phyloP scores from a whole-genome alignment of 1,140 invertebrate species.

The Pentalonia nigronervosa region DNA sequence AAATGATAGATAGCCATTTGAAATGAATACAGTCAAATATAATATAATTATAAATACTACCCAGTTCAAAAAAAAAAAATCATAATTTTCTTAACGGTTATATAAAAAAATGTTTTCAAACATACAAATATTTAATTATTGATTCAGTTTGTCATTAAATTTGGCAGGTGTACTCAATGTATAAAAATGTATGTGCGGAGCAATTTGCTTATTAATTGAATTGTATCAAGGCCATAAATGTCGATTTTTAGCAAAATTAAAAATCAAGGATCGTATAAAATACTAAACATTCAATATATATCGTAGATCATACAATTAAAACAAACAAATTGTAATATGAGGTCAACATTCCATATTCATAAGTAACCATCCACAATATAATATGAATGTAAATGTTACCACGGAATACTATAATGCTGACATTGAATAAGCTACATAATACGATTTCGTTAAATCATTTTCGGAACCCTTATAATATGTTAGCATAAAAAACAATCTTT shows the following conservation, averaged over 20 bases:
- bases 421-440: background rate
- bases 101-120: background rate
- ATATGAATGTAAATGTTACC: background rate
- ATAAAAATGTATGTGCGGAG: background rate
- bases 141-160: background rate
- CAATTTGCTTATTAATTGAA: background rate
- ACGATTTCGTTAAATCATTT: background rate
- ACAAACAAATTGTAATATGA: background rate
- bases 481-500: constrained; percentile 3
- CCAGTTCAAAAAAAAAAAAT: too few relatives aligned
- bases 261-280: background rate
- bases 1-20: too few relatives aligned
- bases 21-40: too few relatives aligned
- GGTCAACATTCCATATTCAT: background rate
- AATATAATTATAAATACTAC: too few relatives aligned
- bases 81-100: too few relatives aligned
- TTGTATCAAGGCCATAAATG: background rate
- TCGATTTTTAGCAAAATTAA: background rate
- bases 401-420: background rate
- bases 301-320: constrained; percentile 10
- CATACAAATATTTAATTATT: background rate
- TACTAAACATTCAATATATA: background rate
- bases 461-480: background rate
- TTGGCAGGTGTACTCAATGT: background rate
- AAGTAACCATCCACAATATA: background rate